These are phyloP conservation scores for Cephus rjabovi DNA, from an alignment of 2,888 invertebrate species.

Conservation along the genomic window DNA sequence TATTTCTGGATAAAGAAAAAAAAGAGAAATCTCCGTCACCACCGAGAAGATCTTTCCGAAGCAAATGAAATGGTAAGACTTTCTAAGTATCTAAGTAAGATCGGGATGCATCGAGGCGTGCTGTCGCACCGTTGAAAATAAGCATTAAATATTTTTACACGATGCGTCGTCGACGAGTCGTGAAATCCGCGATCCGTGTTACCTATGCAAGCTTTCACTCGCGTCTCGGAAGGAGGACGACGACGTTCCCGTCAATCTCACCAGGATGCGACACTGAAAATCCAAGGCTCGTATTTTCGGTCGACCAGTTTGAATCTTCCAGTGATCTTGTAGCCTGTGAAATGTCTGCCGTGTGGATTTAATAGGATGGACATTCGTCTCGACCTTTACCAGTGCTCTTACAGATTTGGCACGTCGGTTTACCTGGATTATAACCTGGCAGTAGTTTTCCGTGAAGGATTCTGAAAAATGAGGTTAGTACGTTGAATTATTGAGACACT, in stretches of 20 bases:
- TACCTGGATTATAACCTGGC: conserved; percentile 52
- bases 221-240: background rate
- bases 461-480: background rate
- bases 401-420: conserved; percentile 58
- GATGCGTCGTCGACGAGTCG: background rate
- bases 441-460: conserved; percentile 29
- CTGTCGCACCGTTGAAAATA: conserved; percentile 18
- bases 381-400: conserved; percentile 30
- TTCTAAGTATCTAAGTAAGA: conserved; percentile 8
- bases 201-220: conserved; percentile 27
- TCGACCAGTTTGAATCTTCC: background rate
- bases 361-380: conserved; percentile 8
- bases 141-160: conserved; percentile 15
- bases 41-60: background rate
- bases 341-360: background rate
- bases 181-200: conserved; percentile 21
- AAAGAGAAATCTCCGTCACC: background rate
- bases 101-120: conserved; percentile 6
- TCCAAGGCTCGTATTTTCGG: background rate
- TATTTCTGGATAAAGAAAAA: background rate
- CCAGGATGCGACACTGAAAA: background rate
- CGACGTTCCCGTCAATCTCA: background rate
- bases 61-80: background rate
- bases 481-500: background rate
- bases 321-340: background rate